Conservation (phyloP, 2,888 invertebrate genomes). For the Scaptomyza parva region DNA sequence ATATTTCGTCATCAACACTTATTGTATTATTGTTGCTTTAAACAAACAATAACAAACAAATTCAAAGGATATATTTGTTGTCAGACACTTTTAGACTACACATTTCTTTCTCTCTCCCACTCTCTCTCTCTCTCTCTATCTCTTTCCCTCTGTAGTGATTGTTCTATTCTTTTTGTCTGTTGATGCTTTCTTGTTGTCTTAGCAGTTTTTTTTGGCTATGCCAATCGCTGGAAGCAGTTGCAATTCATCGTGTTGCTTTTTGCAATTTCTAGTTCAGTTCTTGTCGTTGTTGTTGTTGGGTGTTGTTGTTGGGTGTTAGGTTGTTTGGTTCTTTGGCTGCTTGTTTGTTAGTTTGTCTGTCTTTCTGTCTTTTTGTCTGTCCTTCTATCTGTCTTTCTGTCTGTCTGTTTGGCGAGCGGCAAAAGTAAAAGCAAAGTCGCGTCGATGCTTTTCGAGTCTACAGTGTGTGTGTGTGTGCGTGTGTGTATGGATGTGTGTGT, state of each 20-base stretch:
- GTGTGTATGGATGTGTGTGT: not conserved
- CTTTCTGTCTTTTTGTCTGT: slow-evolving; percentile 28
- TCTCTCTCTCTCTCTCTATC: not conserved
- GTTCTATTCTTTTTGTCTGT: not conserved
- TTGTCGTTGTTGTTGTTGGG: slow-evolving; percentile 14
- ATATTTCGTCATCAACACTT: too few relatives aligned
- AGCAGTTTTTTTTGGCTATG: slow-evolving; percentile 8
- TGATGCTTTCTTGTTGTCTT: slow-evolving; percentile 10
- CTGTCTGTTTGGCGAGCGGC: slow-evolving; percentile 24
- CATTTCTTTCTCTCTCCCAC: not conserved
- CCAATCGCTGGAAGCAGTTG: slow-evolving; percentile 42
- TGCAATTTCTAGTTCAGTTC: slow-evolving; percentile 42
- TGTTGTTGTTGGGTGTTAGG: slow-evolving; percentile 4
- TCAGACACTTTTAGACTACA: not conserved
- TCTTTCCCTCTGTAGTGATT: not conserved
- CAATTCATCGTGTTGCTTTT: slow-evolving; percentile 55
- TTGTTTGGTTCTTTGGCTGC: slow-evolving; percentile 7
- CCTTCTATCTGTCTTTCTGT: slow-evolving; percentile 22
- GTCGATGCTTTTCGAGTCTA: slow-evolving; percentile 61
- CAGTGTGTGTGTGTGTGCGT: not conserved
- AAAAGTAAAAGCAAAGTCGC: slow-evolving; percentile 64
- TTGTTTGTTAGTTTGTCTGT: slow-evolving; percentile 22
- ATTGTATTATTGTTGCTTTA: too few relatives aligned
- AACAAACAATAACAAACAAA: too few relatives aligned
- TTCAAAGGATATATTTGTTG: slow-evolving; percentile 15